Conservation (phyloP, 2,888 invertebrate species). For the Neocrepidodera transversa region DNA sequence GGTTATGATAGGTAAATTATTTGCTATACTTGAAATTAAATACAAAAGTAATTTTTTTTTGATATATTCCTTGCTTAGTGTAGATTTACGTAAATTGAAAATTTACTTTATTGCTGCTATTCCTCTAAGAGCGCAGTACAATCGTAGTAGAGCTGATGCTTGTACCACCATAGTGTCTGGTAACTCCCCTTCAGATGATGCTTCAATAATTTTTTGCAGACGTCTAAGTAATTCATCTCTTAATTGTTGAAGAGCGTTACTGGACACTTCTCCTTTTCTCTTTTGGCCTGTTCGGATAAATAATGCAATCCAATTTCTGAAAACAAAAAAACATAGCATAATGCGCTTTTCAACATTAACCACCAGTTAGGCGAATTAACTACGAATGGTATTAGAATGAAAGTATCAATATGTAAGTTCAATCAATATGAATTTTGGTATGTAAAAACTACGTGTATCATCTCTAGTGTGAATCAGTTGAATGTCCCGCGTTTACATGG, state of each 20-base stretch:
- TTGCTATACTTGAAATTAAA: too few species aligned
- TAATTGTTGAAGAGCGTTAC: conserved; percentile 72
- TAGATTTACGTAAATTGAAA: background rate
- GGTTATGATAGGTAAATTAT: too few species aligned
- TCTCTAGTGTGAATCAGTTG: too few species aligned
- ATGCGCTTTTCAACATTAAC: too few species aligned
- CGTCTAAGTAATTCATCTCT: conserved; percentile 79
- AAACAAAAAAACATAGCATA: conserved; percentile 7
- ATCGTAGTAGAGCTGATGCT: conserved; percentile 86
- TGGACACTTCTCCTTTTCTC: conserved; percentile 76
- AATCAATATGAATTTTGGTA: too few species aligned
- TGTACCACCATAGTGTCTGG: conserved; percentile 77
- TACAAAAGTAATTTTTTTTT: too few species aligned
- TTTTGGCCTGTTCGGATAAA: conserved; percentile 89
- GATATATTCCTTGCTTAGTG: too few species aligned
- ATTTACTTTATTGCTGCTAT: conserved; percentile 88
- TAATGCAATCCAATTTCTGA: conserved; percentile 89
- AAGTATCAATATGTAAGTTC: too few species aligned
- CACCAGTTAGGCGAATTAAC: too few species aligned
- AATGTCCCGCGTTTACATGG: too few species aligned
- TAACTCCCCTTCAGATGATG: conserved; percentile 67
- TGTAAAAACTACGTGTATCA: too few species aligned
- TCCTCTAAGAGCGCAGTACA: conserved; percentile 92
- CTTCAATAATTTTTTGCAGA: conserved; percentile 70
- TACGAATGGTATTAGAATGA: too few species aligned